These are phyloP conservation scores for Physella acuta DNA, from an alignment of 1,140 invertebrate species.

Conservation along the genomic window DNA sequence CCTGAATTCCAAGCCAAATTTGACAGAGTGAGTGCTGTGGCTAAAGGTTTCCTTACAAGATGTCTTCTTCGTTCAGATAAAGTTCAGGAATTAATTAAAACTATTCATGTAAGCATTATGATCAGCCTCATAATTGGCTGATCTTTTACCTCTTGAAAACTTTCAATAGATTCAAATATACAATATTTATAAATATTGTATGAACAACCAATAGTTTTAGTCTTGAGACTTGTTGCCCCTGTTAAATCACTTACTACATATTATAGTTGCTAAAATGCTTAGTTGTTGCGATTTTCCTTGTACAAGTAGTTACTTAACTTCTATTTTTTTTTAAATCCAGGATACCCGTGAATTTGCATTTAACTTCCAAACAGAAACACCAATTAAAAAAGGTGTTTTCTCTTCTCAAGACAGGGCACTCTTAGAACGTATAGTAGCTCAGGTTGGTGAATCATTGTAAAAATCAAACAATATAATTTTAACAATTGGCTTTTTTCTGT, in stretches of 20 bases:
- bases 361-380: slow-evolving; percentile 53
- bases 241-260: too few species aligned
- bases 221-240: too few species aligned
- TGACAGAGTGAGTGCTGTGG: slow-evolving; percentile 69
- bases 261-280: too few species aligned
- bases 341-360: slow-evolving; percentile 55
- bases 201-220: too few species aligned
- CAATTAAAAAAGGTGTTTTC: slow-evolving; percentile 50
- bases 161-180: too few species aligned
- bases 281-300: too few species aligned
- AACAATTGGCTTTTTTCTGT: background rate
- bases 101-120: slow-evolving; percentile 65
- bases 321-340: too few species aligned
- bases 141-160: too few species aligned
- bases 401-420: slow-evolving; percentile 48
- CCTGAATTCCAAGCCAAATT: slow-evolving; percentile 54
- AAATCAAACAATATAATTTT: too few species aligned
- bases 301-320: too few species aligned
- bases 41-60: slow-evolving; percentile 78
- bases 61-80: slow-evolving; percentile 78
- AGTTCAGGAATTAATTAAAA: slow-evolving; percentile 77
- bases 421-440: slow-evolving; percentile 52
- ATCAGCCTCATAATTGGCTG: too few species aligned
- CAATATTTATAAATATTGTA: too few species aligned
- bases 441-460: slow-evolving; percentile 36